Base-by-base conservation (phyloP, 2,888 invertebrate genomes). In the Lepidonotus clava region DNA sequence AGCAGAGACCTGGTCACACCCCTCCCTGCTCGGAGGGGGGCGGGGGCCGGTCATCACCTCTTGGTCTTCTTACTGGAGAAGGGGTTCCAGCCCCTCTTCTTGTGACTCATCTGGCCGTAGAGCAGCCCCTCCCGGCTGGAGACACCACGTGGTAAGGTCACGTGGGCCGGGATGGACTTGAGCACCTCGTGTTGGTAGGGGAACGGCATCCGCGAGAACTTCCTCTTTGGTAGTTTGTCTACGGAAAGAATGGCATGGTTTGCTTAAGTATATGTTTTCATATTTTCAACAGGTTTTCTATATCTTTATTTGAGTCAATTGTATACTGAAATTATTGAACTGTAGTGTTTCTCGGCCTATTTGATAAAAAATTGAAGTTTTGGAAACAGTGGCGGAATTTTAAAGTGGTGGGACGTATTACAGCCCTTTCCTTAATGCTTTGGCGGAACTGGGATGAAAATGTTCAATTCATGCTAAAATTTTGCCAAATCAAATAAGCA, bases 61-160 rank as follows among this genome's bases (percentile, higher is more conserved):
- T 80, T 80, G 46, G 80, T 80, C 51, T 80, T 80, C 28, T 14
- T 24, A 6, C 34, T 80, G 5, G 80, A 41, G 80, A 80, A 80
- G 24, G 80, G 80, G 46, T 80, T 80, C 80, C 80, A 80, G 8
- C 80, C 80, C 41, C 80, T 18, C 80, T 80, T 80, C 46, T 80
- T 80, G 24, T 28, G 18, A 18, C 46, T 46, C 24, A 80, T 80
- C 46, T 80, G 80, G 11, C 80, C 80, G 28, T 80, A 80, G 1
- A 80, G 46, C 8, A 80, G 46, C 4, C 46, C 80, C 32, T 80
- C 80, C 21, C 80, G 11, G 32, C 80, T 80, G 6, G 80, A 80
- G 32, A 80, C 84, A 5, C 66, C 41, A 2, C 84, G 84, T 18
- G 84, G 84, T 38, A 84, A 41, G 5, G 84, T 66, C 4, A 56